A percentile compares a stretch with the other conserved stretches of the same genome.
phyloP scores from a whole-genome alignment of 2,113 vertebrate genomes.

The Felis chaus region DNA sequence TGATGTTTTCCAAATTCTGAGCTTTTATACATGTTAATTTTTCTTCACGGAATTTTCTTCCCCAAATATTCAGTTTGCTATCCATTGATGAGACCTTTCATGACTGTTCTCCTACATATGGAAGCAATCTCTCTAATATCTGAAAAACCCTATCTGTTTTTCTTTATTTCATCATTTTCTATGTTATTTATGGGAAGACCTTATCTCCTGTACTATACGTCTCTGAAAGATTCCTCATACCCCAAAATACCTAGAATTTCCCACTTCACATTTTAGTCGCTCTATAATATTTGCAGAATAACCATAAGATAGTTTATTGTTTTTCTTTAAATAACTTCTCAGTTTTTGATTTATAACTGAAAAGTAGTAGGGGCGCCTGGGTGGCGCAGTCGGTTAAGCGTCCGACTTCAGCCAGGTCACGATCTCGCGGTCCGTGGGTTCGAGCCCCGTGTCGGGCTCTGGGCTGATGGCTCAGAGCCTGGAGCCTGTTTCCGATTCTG shows the following conservation, averaged over 20 bases:
- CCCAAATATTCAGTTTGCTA: neutral
- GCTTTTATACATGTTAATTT: neutral
- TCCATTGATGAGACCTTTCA: neutral
- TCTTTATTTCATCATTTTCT: neutral
- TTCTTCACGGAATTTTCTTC: neutral
- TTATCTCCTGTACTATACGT: neutral
- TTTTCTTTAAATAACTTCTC: neutral
- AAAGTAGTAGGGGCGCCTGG: no score
- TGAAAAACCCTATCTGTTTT: neutral
- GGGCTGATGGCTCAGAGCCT: no score
- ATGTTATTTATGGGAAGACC: neutral
- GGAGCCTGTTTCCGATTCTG: no score
- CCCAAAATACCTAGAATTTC: neutral
- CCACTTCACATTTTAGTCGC: neutral
- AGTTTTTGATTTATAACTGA: neutral
- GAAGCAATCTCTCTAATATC: neutral
- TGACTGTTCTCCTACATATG: neutral
- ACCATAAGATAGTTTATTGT: neutral
- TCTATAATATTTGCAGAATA: neutral
- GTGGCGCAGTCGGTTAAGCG: no score
- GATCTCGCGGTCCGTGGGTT: no score
- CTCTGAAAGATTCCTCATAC: neutral
- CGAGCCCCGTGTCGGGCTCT: no score
- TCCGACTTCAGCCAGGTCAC: no score
- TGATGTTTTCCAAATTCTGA: neutral